Evolutionary conservation across 2,888 invertebrate species (phyloP).

Genomic region (Drosophila borborema): DNA sequence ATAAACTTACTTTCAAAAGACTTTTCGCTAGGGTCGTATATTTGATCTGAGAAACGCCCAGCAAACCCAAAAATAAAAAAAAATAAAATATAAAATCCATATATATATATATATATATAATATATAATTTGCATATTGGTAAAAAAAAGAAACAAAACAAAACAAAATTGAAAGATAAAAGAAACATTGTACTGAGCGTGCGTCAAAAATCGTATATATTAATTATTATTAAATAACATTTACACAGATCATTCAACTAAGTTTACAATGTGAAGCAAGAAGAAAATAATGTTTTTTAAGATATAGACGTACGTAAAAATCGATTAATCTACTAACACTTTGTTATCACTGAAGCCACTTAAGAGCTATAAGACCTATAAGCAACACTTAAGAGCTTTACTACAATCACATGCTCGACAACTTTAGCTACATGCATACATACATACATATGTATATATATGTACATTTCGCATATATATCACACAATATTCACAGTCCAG

Average conservation of each 20-base stretch:
- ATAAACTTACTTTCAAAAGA: constrained; percentile 69
- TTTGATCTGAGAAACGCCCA: constrained; percentile 43
- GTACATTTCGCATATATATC: constrained; percentile 7
- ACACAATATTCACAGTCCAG: constrained; percentile 11
- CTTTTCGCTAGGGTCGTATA: constrained; percentile 66
- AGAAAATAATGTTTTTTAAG: constrained; percentile 55
- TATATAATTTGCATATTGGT: constrained; percentile 43
- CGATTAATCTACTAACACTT: constrained; percentile 50
- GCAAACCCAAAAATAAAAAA: constrained; percentile 19
- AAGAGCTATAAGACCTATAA: constrained; percentile 31
- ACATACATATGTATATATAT: constrained; percentile 6
- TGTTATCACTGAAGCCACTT: constrained; percentile 57
- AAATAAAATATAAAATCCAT: constrained; percentile 19
- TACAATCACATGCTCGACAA: constrained; percentile 44
- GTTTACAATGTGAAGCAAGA: constrained; percentile 44
- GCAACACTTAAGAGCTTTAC: constrained; percentile 25
- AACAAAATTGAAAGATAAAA: background rate
- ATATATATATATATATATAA: constrained; percentile 4
- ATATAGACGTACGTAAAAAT: constrained; percentile 60
- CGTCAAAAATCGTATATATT: constrained; percentile 56
- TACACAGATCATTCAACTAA: constrained; percentile 57
- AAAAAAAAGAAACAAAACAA: background rate
- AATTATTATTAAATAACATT: constrained; percentile 53
- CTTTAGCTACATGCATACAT: constrained; percentile 6
- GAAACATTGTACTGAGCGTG: constrained; percentile 67